Percentiles rank a stretch among this genome's conserved stretches.
These are phyloP conservation scores for Diadegma fenestrale DNA, from an alignment of 2,888 invertebrate genomes.

Conservation along the genomic window DNA sequence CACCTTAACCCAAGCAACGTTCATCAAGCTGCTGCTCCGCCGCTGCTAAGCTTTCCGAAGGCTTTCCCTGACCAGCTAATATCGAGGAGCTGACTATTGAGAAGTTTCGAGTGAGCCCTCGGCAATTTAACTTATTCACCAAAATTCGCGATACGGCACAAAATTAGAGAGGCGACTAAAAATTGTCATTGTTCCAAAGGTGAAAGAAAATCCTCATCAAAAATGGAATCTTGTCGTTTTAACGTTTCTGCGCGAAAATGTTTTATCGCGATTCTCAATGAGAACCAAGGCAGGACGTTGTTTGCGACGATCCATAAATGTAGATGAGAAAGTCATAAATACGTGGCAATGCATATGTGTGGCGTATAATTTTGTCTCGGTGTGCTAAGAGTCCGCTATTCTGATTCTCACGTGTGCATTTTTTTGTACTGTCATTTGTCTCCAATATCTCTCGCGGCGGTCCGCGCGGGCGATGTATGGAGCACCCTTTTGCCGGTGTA, in stretches of 20 bases:
- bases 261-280: constrained; percentile 71
- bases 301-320: constrained; percentile 28
- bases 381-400: constrained; percentile 64
- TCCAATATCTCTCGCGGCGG: constrained; percentile 82
- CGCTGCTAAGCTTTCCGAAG: constrained; percentile 42
- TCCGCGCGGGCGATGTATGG: constrained; percentile 49
- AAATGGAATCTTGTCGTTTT: constrained; percentile 38
- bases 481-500: constrained; percentile 56
- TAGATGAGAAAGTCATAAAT: neutral
- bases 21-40: constrained; percentile 53
- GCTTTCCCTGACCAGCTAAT: constrained; percentile 53
- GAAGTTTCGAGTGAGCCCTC: constrained; percentile 73
- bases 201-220: constrained; percentile 3
- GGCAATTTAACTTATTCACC: neutral
- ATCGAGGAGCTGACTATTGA: constrained; percentile 14
- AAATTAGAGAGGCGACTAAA: neutral
- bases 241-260: constrained; percentile 5
- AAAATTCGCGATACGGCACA: neutral
- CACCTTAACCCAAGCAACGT: constrained; percentile 50
- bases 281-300: constrained; percentile 59
- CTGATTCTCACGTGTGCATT: constrained; percentile 81
- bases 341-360: neutral
- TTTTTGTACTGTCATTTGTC: constrained; percentile 84
- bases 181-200: neutral
- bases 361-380: constrained; percentile 17